Base-by-base conservation (phyloP, 2,888 invertebrate genomes). In the Parnassius glacialis region DNA sequence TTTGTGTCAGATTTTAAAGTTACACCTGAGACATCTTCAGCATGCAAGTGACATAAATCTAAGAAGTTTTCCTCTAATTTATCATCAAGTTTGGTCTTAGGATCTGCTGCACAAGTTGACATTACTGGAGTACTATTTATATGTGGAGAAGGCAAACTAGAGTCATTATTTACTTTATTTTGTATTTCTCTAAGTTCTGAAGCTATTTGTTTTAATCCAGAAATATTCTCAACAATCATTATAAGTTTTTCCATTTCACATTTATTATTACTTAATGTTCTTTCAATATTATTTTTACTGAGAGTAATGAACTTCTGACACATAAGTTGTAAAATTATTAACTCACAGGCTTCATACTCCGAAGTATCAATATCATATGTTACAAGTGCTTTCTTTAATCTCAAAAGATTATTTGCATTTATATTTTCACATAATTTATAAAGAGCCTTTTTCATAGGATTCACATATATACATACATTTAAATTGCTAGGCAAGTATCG, bases 341-440 rank as follows among this genome's bases (percentile, higher is more conserved):
- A 65, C 74, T 91, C 90, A 75, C 86, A 86, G 25, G 73, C 72
- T 52, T 85, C 80, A 77, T 82, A 79, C 60, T 85, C 81, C 44
- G 69, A 68, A 3, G 80, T 76, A 69, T 88, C 80, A 67, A 83
- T 71, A 2, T 81, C 69, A 69, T 79, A 87, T 10, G 85, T 81
- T 2, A 70, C 55, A 34, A 91, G 75, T 13, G 85, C 71, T 64
- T 76, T 80, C 70, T 89, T 85, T 10, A 91, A 68, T 67, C 77
- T 85, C 3, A 68, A 58, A 9, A 88, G 70, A 65, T 80, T 83
- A 43, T 80, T 74, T 0, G 69, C 67, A 25, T 78, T 82, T 20
- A 87, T 79, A 61, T 75, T 76, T 75, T 91, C 91, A 80, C 90
- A 88, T 10, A 90, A 64, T 70, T 78, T 81, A 61, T 90, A 91